Evolutionary conservation across 2,113 vertebrate species (phyloP).

Genomic region (Cercopithecus mona): DNA sequence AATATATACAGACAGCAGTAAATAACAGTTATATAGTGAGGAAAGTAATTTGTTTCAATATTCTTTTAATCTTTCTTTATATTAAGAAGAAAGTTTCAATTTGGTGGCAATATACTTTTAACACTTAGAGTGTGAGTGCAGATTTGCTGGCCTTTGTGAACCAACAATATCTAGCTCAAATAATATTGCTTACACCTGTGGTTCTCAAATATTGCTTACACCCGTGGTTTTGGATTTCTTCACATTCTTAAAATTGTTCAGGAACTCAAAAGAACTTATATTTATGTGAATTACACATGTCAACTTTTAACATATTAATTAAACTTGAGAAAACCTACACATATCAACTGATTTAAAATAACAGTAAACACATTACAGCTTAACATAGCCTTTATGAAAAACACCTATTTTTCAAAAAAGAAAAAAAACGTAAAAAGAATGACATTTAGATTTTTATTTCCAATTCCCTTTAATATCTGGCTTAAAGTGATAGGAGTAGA

Average conservation of each 20-base stretch:
- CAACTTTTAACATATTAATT: not conserved
- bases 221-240: not conserved
- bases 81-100: not conserved
- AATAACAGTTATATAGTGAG: not conserved
- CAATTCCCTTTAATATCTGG: conserved; percentile 15
- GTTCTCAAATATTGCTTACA: not conserved
- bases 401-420: not conserved
- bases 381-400: not conserved
- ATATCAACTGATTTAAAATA: not conserved
- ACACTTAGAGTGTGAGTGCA: not conserved
- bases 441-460: not conserved
- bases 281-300: not conserved
- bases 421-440: conserved; percentile 15
- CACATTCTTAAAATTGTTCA: not conserved
- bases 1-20: not conserved
- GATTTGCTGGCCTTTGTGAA: not conserved
- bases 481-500: not conserved
- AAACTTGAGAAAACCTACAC: not conserved
- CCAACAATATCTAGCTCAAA: not conserved
- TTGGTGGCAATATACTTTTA: not conserved
- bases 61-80: conserved; percentile 15
- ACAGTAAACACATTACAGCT: not conserved
- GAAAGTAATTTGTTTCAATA: not conserved
- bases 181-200: not conserved
- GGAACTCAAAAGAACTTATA: not conserved